phyloP scores from a whole-genome alignment of 2,888 invertebrate species.

The Leptodirus hochenwartii region DNA sequence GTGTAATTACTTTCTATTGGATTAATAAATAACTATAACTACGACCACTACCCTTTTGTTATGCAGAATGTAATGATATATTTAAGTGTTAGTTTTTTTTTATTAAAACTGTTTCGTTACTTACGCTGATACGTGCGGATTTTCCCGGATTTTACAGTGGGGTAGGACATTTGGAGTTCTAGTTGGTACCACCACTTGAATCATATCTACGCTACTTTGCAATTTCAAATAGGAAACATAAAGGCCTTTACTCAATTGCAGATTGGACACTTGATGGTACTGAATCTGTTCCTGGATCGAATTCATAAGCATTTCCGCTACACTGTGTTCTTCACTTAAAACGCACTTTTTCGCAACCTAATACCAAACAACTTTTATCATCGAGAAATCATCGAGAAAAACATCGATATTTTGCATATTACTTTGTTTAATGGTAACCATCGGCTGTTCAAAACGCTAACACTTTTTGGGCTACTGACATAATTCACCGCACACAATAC shows the following conservation, averaged over 20 bases:
- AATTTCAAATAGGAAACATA: conserved; percentile 94
- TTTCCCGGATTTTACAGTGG: conserved; percentile 80
- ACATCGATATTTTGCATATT: no score
- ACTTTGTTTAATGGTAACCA: conserved; percentile 84
- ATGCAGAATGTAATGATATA: no score
- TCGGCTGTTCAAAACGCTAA: conserved; percentile 77
- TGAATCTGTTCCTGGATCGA: conserved; percentile 65
- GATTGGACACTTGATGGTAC: conserved; percentile 64
- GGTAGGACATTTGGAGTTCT: conserved; percentile 91
- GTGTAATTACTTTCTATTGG: no score
- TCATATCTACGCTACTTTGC: conserved; percentile 88
- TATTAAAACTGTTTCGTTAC: conserved; percentile 21
- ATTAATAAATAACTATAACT: no score
- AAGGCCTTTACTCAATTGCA: conserved; percentile 68
- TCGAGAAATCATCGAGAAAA: no score
- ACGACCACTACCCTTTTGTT: no score
- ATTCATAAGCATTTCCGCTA: conserved; percentile 68
- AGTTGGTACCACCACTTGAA: conserved; percentile 81
- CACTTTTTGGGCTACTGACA: conserved; percentile 62
- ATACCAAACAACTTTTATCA: no score
- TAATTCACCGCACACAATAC: conserved; percentile 77
- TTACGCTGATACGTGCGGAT: conserved; percentile 90
- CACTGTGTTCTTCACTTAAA: conserved; percentile 54
- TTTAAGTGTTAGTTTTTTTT: no score
- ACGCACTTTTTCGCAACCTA: conserved; percentile 52